A percentile compares a stretch with the other conserved stretches of the same genome.
These are phyloP conservation scores for Meganola albula DNA, from an alignment of 2,888 invertebrate species.

Conservation along the genomic window DNA sequence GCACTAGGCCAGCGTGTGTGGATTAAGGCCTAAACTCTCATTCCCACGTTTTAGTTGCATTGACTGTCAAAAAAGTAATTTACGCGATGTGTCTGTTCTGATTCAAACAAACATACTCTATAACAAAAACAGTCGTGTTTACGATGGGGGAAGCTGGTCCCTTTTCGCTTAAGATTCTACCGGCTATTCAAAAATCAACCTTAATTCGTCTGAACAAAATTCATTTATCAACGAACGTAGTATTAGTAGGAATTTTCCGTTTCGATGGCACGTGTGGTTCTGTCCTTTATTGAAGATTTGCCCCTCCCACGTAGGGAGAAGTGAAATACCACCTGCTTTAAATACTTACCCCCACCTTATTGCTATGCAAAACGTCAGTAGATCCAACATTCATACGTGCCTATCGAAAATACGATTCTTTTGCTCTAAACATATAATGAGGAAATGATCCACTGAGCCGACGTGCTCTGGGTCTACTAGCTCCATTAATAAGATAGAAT, in stretches of 20 bases:
- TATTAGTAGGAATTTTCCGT: slow-evolving; percentile 57
- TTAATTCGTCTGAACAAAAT: slow-evolving; percentile 20
- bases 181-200: slow-evolving; percentile 28
- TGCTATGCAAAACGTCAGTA: slow-evolving; percentile 45
- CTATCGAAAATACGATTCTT: slow-evolving; percentile 1
- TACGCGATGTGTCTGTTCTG: too few relatives aligned
- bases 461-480: too few relatives aligned
- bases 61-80: too few relatives aligned
- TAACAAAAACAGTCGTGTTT: slow-evolving; percentile 60
- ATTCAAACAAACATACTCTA: too few relatives aligned
- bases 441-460: too few relatives aligned
- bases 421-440: neutral
- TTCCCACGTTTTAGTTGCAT: too few relatives aligned
- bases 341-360: slow-evolving; percentile 53
- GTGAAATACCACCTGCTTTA: slow-evolving; percentile 66
- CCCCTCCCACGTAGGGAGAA: slow-evolving; percentile 51
- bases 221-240: slow-evolving; percentile 14
- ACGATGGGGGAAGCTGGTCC: slow-evolving; percentile 64
- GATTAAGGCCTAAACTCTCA: too few relatives aligned
- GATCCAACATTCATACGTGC: slow-evolving; percentile 11
- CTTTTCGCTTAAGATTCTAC: slow-evolving; percentile 53
- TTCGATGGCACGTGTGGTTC: slow-evolving; percentile 69
- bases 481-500: too few relatives aligned
- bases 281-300: slow-evolving; percentile 66
- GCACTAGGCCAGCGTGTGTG: too few relatives aligned